Percentiles rank a stretch among this genome's conserved stretches.
Evolutionary conservation across 2,888 invertebrate genomes (phyloP).

Genomic region (Muschampia plurimacula): DNA sequence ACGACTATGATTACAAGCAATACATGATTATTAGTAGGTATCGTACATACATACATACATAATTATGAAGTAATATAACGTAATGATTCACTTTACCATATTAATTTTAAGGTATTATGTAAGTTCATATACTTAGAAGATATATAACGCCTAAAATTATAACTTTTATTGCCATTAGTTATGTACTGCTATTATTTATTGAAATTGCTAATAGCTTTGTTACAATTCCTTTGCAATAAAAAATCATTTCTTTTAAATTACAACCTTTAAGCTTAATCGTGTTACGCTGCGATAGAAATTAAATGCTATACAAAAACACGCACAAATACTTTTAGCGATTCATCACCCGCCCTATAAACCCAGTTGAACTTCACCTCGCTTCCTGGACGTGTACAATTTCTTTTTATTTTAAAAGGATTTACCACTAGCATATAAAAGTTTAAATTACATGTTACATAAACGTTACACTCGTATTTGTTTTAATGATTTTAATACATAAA

Average conservation of each 20-base stretch:
- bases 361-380: conserved; percentile 59
- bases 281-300: conserved; percentile 13
- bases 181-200: too few species aligned
- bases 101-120: too few species aligned
- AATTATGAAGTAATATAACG: neutral
- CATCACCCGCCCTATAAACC: conserved; percentile 70
- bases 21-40: neutral
- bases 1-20: neutral
- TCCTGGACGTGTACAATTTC: conserved; percentile 48
- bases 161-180: too few species aligned
- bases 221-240: neutral
- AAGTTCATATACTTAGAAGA: too few species aligned
- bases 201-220: neutral
- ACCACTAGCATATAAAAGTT: neutral
- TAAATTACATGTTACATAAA: neutral
- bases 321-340: conserved; percentile 50
- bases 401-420: conserved; percentile 30
- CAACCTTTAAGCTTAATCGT: neutral
- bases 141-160: too few species aligned
- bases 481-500: conserved; percentile 36
- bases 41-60: neutral
- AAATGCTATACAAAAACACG: conserved; percentile 13
- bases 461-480: conserved; percentile 30
- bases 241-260: conserved; percentile 3
- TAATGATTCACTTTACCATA: too few species aligned